Base-by-base conservation (phyloP, 2,113 vertebrate species). In the Periophthalmodon schlosseri region DNA sequence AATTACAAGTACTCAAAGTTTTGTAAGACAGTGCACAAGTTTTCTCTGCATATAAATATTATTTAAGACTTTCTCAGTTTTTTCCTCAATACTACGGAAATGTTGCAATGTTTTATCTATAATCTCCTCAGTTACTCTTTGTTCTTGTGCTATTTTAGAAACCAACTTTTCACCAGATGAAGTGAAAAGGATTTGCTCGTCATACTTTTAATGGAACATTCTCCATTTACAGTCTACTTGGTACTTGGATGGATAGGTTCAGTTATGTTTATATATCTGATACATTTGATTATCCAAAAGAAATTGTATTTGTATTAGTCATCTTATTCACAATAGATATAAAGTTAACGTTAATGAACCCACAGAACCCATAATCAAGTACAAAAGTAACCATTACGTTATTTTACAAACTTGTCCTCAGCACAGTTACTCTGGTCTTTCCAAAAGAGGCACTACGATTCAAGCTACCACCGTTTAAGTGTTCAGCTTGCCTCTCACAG, bases 331-430 rank as follows among this genome's bases (percentile, higher is more conserved):
- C 23, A 15, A 34, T 6, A 28, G 12, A 61, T 20, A 64, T 33
- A 64, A 34, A 18, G 61, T 11, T 56, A 54, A 54, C 18, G 50
- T 54, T 54, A 63, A 34, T 63, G 8, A 34, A 33, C 18, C 23
- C 52, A 63, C 16, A 34, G 28, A 63, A 34, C 14, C 2, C 60
- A 34, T 63, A 18, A 34, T 16, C 18, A 34, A 61, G 24, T 14
- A 24, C 20, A 28, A 14, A 28, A 61, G 11, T 63, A 18, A 34
- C 14, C 15, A 63, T 16, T 34, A 33, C 49, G 0, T 0, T 33
- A 49, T 20, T 80, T 82, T 91, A 93, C 75, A 93, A 86, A 89
- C 91, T 93, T 23, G 92, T 93, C 81, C 87, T 87, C 54, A 93
- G 46, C 10, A 93, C 87, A 0, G 91, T 93, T 20, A 93, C 89